Evolutionary conservation across 2,797 vertebrate species (phyloP).

Genomic region (Mionectes olivaceus): DNA sequence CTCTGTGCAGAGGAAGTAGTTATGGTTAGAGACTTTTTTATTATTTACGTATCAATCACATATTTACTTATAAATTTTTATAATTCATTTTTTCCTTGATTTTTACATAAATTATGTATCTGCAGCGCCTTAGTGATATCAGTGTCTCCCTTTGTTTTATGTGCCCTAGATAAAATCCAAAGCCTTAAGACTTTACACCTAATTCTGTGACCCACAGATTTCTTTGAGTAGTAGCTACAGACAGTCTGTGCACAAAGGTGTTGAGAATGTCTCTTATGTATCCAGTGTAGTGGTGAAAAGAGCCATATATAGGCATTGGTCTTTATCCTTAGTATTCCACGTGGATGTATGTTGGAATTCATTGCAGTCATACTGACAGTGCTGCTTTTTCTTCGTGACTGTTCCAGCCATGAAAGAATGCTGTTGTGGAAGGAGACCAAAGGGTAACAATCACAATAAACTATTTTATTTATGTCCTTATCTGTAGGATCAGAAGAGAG

Average conservation of each 20-base stretch:
- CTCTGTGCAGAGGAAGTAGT: not conserved
- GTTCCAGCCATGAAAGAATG: not conserved
- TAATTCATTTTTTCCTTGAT: not conserved
- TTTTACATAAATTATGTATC: not conserved
- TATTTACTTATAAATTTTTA: not conserved
- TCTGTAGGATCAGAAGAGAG: constrained; percentile 13
- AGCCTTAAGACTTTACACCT: not conserved
- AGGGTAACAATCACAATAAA: not conserved
- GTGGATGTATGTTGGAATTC: not conserved
- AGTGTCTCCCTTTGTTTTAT: not conserved
- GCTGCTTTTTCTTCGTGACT: not conserved
- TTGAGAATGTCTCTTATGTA: not conserved
- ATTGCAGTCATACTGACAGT: not conserved
- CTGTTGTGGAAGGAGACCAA: not conserved
- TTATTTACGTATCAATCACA: too few species aligned
- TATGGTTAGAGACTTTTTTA: not conserved
- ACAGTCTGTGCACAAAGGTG: not conserved
- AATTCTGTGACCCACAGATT: not conserved
- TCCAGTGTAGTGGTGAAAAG: not conserved
- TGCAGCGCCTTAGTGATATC: not conserved
- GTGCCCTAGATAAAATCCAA: not conserved
- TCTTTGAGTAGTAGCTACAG: not conserved
- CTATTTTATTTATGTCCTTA: constrained; percentile 17
- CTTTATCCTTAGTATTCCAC: not conserved
- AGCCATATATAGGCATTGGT: not conserved